phyloP scores from a whole-genome alignment of 2,113 vertebrate species.

The Nibea coibor region DNA sequence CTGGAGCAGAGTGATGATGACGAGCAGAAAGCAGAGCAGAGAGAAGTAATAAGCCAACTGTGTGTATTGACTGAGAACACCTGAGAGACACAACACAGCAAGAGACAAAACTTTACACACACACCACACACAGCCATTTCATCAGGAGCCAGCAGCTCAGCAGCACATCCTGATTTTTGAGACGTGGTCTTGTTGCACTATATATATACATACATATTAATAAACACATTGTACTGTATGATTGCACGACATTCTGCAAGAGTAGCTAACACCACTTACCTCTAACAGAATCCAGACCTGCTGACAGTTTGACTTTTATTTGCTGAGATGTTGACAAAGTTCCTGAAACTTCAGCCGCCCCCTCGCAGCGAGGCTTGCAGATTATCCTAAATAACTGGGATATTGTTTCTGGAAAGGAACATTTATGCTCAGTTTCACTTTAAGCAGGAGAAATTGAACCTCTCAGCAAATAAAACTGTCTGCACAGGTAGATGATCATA shows the following conservation, averaged over 20 bases:
- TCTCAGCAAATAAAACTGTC: background rate
- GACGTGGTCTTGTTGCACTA: no score
- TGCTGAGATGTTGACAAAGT: background rate
- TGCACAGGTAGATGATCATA: background rate
- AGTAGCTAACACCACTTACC: background rate
- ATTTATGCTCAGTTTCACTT: background rate
- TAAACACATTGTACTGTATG: background rate
- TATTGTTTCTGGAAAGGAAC: constrained; percentile 7
- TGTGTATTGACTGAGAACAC: constrained; percentile 25
- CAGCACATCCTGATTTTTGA: background rate
- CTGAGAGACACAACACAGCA: constrained; percentile 31
- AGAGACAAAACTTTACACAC: no score
- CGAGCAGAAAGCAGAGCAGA: constrained; percentile 64
- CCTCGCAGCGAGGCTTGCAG: background rate
- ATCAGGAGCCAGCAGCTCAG: no score
- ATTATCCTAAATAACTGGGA: background rate
- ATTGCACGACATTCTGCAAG: background rate
- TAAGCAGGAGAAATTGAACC: background rate
- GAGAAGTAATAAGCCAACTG: constrained; percentile 51
- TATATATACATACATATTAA: no score
- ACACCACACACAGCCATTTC: no score
- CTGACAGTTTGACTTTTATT: background rate
- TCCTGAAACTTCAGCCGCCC: fast-evolving
- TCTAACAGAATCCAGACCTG: background rate
- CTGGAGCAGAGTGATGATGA: constrained; percentile 38